Percentiles rank a stretch among this genome's conserved stretches.
These are phyloP conservation scores for Urophycis tenuis DNA, from an alignment of 2,797 vertebrate species.

Conservation along the genomic window DNA sequence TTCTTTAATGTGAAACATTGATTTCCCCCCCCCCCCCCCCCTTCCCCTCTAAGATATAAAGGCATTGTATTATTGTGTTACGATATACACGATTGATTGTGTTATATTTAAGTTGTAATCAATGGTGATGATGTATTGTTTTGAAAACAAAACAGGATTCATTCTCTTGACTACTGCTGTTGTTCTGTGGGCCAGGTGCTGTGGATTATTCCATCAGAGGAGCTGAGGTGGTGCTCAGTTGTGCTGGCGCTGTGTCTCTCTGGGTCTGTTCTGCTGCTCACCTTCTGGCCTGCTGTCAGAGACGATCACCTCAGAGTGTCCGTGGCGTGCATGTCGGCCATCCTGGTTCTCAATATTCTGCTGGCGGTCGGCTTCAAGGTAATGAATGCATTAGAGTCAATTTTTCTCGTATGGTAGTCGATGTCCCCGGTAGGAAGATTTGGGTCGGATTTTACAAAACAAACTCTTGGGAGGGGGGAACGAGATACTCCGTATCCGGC, in stretches of 20 bases:
- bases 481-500: slow-evolving; percentile 21
- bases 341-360: slow-evolving; percentile 80
- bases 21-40: neutral
- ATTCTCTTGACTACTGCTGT: too few species aligned
- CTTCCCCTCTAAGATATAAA: neutral
- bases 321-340: slow-evolving; percentile 65
- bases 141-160: too few species aligned
- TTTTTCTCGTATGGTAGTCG: neutral
- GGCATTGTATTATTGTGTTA: neutral
- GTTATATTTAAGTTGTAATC: neutral
- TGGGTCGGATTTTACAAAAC: slow-evolving; percentile 27
- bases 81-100: neutral
- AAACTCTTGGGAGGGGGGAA: slow-evolving; percentile 30
- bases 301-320: slow-evolving; percentile 83
- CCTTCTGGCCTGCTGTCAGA: slow-evolving; percentile 90
- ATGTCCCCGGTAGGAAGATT: slow-evolving; percentile 4
- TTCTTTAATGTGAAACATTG: slow-evolving; percentile 1
- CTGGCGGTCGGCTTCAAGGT: slow-evolving; percentile 92
- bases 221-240: slow-evolving; percentile 82
- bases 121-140: too few species aligned
- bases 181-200: slow-evolving; percentile 70
- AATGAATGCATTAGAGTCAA: slow-evolving; percentile 24
- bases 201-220: slow-evolving; percentile 82
- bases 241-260: slow-evolving; percentile 83
- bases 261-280: slow-evolving; percentile 85